Conservation (phyloP, 2,797 vertebrate species). For the Scomberomorus guttatus region DNA sequence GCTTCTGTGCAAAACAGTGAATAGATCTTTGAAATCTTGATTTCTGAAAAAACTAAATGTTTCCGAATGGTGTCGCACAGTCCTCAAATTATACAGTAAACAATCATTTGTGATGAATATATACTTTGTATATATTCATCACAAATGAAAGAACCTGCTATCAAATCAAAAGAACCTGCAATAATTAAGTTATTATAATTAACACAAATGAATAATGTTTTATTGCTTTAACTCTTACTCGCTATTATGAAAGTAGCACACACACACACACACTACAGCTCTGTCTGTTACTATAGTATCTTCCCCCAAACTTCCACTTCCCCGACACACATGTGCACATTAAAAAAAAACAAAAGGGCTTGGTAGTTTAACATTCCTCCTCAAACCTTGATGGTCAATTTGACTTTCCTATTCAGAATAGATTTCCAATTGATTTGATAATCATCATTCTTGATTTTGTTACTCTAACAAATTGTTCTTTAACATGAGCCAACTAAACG, state of each 20-base stretch:
- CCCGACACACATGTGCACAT: slow-evolving; percentile 16
- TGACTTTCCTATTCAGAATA: slow-evolving; percentile 65
- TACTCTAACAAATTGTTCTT: slow-evolving; percentile 49
- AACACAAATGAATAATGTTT: neutral
- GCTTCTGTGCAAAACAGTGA: neutral
- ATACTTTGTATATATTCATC: neutral
- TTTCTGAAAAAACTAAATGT: neutral
- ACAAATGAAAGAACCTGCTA: neutral
- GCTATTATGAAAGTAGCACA: neutral
- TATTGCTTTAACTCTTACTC: too few relatives aligned
- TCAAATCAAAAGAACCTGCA: neutral
- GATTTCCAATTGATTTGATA: slow-evolving; percentile 65
- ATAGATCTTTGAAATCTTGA: slow-evolving; percentile 8
- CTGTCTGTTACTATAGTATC: neutral
- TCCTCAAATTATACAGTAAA: neutral
- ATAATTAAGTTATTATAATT: too few relatives aligned
- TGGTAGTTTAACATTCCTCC: slow-evolving; percentile 48
- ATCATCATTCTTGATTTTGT: slow-evolving; percentile 51
- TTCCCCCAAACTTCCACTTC: neutral
- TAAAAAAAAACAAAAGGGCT: slow-evolving; percentile 19
- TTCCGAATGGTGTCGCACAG: neutral
- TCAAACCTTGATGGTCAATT: slow-evolving; percentile 80
- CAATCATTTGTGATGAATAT: neutral
- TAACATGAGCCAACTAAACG: slow-evolving; percentile 50
- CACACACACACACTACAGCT: neutral